Percentiles rank a stretch among this genome's conserved stretches.
Conservation (phyloP, 2,888 invertebrate species). For the Orthosia gothica region DNA sequence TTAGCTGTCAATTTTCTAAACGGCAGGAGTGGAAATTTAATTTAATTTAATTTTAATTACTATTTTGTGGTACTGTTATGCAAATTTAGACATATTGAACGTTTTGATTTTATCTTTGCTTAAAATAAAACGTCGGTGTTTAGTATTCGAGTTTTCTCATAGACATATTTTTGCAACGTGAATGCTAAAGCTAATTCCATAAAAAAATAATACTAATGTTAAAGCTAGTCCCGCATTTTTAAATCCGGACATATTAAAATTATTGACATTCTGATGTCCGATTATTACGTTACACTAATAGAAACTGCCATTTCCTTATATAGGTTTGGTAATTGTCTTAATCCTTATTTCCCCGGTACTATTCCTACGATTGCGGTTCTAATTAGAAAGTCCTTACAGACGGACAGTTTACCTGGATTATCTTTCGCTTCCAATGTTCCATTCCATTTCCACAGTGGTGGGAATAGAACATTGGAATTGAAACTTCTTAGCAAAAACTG, state of each 20-base stretch:
- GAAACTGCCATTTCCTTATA: conserved; percentile 35
- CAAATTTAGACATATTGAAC: background rate
- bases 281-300: conserved; percentile 30
- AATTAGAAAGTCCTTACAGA: conserved; percentile 58
- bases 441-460: conserved; percentile 44
- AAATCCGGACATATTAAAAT: no score
- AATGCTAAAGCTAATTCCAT: no score
- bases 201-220: no score
- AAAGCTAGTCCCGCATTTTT: no score
- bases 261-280: background rate
- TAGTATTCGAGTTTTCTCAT: no score
- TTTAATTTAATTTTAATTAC: no score
- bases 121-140: no score
- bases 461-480: no score
- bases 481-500: conserved; percentile 13
- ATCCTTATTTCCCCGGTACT: conserved; percentile 58
- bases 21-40: no score
- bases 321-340: conserved; percentile 44
- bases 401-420: conserved; percentile 68
- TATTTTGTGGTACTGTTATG: background rate
- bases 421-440: conserved; percentile 43
- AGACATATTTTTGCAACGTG: no score
- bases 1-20: no score
- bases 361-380: conserved; percentile 54
- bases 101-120: background rate